Evolutionary conservation across 2,888 invertebrate genomes (phyloP), one percentile per base, ranked within the genome.

Genomic region (Epinotia bilunana): DNA sequence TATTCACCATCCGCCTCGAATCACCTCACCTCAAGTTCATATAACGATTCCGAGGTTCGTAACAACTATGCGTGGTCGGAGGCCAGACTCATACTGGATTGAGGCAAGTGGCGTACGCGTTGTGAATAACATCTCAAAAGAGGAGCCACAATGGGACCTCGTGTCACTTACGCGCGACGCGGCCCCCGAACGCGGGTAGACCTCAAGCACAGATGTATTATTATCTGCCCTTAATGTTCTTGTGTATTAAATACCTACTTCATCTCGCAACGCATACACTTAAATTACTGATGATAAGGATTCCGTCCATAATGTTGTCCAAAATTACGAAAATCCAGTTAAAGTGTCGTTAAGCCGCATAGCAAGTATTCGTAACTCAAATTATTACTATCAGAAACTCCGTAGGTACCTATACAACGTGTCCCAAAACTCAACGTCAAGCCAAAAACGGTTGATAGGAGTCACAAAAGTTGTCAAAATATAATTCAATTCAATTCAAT

Each of bases 161-260:
- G 64, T 39, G 70, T 71, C 58, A 64, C 49, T 28, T 39, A 61
- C 49, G 46, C 18, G 23, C 63, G 13, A 64, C 57, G 64, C 7
- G 57, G 60, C 39, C 73, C 67, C 23, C 5, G 23, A 23, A 12
- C 20, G 43, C 20, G 6, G 11, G 46, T 43, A 63, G 28, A 60
- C 60, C 60, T 60, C 28, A 60, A 46, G 18, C 46, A 46, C 5
- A 57, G 7, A 9, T 43, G 57, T 69, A n/a, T 23, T 5, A 16
- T 16, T 49, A 49, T 49, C 2, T 18, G 43, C 23, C 69, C 23
- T 60, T 69, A 28, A 28, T 18, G 43, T n/a, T 60, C n/a, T 60
- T 69, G 46, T 60, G 43, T 20, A 46, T 28, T 69, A 12, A 46
- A 1, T 5, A 49, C 1, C 7, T 39, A 39, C 39, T 39, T 39